A percentile compares a stretch with the other conserved stretches of the same genome.
Evolutionary conservation across 2,888 invertebrate genomes (phyloP).

Genomic region (Catocala nupta): DNA sequence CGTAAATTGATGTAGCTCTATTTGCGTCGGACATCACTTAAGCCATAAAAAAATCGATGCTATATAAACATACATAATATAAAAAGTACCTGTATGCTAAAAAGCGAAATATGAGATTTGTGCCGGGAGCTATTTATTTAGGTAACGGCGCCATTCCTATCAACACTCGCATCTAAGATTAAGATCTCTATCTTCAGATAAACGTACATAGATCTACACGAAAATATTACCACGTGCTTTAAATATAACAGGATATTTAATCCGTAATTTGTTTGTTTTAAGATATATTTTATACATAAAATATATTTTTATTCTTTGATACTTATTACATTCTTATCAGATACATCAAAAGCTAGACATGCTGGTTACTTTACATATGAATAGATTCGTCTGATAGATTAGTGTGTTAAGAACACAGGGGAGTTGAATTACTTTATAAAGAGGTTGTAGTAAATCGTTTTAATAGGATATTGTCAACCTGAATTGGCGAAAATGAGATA

Average conservation of each 20-base stretch:
- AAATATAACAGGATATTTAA: no score
- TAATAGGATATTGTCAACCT: no score
- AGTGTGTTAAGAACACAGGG: no score
- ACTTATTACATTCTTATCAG: background rate
- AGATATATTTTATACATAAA: no score
- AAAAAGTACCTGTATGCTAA: constrained; percentile 19
- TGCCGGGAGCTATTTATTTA: constrained; percentile 13
- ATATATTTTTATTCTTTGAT: background rate
- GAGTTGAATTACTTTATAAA: no score
- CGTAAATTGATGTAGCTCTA: constrained; percentile 29
- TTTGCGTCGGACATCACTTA: constrained; percentile 31
- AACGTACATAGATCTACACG: no score
- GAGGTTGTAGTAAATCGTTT: no score
- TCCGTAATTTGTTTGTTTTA: background rate
- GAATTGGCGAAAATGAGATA: no score
- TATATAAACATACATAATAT: constrained; percentile 31
- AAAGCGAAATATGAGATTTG: constrained; percentile 14
- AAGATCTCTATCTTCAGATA: background rate
- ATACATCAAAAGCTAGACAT: no score
- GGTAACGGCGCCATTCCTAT: background rate
- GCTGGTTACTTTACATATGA: no score
- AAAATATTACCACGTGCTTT: no score
- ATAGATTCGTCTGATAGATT: no score
- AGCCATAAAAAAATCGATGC: constrained; percentile 30
- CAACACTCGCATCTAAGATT: background rate